These are phyloP conservation scores for Solea senegalensis DNA, from an alignment of 2,113 vertebrate species.

Conservation along the genomic window DNA sequence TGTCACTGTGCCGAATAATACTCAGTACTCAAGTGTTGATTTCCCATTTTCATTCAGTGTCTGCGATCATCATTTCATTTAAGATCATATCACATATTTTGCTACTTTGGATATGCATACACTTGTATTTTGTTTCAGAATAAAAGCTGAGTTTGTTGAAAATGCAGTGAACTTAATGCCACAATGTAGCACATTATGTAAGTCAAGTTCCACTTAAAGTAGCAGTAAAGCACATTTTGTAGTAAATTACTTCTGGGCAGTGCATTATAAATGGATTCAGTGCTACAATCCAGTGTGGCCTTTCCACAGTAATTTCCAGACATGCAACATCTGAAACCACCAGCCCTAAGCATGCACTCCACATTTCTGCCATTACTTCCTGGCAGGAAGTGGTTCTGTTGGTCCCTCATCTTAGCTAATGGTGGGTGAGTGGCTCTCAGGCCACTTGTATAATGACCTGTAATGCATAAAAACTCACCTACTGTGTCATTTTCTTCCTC, in stretches of 20 bases:
- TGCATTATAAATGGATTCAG: constrained; percentile 50
- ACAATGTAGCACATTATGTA: constrained; percentile 33
- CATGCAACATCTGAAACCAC: constrained; percentile 61
- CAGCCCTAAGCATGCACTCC: constrained; percentile 55
- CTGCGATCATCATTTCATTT: neutral
- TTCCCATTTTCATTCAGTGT: constrained; percentile 9
- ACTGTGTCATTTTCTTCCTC: constrained; percentile 52
- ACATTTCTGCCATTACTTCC: constrained; percentile 65
- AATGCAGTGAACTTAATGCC: constrained; percentile 7
- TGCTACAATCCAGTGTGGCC: constrained; percentile 31
- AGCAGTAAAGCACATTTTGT: constrained; percentile 36
- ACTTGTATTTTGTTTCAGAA: neutral
- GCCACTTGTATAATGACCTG: constrained; percentile 68
- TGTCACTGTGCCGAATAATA: neutral
- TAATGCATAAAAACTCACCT: constrained; percentile 72
- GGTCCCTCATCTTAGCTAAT: constrained; percentile 72
- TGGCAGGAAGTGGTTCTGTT: constrained; percentile 62
- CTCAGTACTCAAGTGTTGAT: neutral
- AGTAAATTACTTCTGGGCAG: constrained; percentile 49
- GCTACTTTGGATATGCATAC: constrained; percentile 1
- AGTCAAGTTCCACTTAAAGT: constrained; percentile 50
- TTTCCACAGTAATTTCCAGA: constrained; percentile 54
- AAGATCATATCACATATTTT: constrained; percentile 4
- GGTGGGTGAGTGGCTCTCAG: constrained; percentile 72
- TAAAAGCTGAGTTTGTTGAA: neutral